Evolutionary conservation across 1,140 invertebrate genomes (phyloP).

Genomic region (Brachionus rubens): DNA sequence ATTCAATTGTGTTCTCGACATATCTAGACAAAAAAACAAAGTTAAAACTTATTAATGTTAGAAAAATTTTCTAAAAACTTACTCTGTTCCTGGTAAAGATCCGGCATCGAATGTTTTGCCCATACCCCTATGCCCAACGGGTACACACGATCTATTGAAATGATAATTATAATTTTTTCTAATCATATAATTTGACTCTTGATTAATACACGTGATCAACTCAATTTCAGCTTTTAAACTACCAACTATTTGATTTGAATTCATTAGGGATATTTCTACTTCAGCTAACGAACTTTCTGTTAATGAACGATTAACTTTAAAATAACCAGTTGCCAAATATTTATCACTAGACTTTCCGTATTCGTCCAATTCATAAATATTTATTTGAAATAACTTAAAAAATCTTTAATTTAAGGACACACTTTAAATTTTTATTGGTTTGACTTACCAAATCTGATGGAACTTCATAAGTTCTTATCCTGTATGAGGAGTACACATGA

Average conservation of each 20-base stretch:
- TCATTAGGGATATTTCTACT: constrained; percentile 23
- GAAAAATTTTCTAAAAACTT: neutral
- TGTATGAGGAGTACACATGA: constrained; percentile 17
- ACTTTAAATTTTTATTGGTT: neutral
- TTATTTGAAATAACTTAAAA: constrained; percentile 43
- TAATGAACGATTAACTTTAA: constrained; percentile 16
- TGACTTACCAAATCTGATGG: constrained; percentile 13
- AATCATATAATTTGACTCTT: neutral
- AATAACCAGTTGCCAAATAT: constrained; percentile 37
- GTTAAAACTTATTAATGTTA: no score
- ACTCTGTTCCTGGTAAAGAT: constrained; percentile 23
- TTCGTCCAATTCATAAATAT: constrained; percentile 36
- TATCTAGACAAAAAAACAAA: neutral
- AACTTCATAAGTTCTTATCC: constrained; percentile 13
- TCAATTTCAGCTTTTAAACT: constrained; percentile 35
- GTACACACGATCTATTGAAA: constrained; percentile 18
- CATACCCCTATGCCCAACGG: constrained; percentile 46
- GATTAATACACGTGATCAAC: constrained; percentile 1
- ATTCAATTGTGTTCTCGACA: constrained; percentile 44
- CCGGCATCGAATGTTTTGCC: constrained; percentile 42
- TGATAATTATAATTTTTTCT: constrained; percentile 43
- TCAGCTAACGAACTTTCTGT: constrained; percentile 12
- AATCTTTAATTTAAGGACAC: neutral
- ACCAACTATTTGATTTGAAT: constrained; percentile 43
- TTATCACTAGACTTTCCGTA: constrained; percentile 17